A percentile compares a stretch with the other conserved stretches of the same genome.
phyloP scores from a whole-genome alignment of 2,888 invertebrate species.

The Nudaria mundana region DNA sequence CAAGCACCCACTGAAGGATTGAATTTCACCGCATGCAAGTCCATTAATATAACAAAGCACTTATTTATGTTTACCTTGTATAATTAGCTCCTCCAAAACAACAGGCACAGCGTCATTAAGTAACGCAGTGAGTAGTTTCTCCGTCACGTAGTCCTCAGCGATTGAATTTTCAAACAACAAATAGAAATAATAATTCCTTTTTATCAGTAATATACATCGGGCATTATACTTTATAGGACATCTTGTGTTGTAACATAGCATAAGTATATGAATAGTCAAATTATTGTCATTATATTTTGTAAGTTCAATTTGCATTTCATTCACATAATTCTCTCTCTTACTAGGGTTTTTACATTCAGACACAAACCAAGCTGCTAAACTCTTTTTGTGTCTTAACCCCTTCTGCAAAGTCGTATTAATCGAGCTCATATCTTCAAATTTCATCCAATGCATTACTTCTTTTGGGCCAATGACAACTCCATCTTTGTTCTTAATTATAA shows the following conservation, averaged over 20 bases:
- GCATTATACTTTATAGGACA: constrained; percentile 30
- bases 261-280: constrained; percentile 45
- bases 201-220: constrained; percentile 23
- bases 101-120: constrained; percentile 52
- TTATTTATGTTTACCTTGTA: constrained; percentile 55
- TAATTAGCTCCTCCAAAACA: constrained; percentile 64
- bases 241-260: constrained; percentile 31
- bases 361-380: no score
- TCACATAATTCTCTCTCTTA: no score
- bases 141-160: constrained; percentile 59
- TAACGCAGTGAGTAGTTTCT: constrained; percentile 53
- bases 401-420: constrained; percentile 33
- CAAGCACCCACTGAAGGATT: no score
- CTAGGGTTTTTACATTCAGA: constrained; percentile 44
- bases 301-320: no score
- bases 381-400: constrained; percentile 32
- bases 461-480: constrained; percentile 43
- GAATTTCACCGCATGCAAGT: no score
- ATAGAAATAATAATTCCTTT: constrained; percentile 41
- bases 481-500: constrained; percentile 39
- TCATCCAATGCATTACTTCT: constrained; percentile 45
- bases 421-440: constrained; percentile 42
- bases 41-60: no score
- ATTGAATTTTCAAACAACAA: constrained; percentile 63
- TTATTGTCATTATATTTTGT: constrained; percentile 20